Evolutionary conservation across 2,888 invertebrate species (phyloP).

Genomic region (Oscheius onirici): DNA sequence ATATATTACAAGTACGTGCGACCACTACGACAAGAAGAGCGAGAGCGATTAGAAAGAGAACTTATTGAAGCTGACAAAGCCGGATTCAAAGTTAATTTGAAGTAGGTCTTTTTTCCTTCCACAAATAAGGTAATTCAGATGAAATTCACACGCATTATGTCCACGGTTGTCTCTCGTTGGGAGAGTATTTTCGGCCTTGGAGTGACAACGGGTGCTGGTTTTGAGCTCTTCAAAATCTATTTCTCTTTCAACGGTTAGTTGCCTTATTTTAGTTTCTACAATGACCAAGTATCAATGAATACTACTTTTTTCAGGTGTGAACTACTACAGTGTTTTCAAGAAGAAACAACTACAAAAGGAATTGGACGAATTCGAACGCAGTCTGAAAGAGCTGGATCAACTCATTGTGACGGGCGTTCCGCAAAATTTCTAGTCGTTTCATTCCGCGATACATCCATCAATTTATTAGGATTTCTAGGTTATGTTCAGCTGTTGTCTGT

Average conservation of each 20-base stretch:
- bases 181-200: constrained; percentile 54
- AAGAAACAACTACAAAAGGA: constrained; percentile 64
- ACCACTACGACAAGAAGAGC: constrained; percentile 63
- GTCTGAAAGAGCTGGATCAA: constrained; percentile 56
- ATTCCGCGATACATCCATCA: background rate
- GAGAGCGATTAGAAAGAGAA: constrained; percentile 64
- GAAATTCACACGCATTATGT: constrained; percentile 33
- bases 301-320: constrained; percentile 61
- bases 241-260: constrained; percentile 56
- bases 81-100: constrained; percentile 60
- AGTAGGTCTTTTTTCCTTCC: constrained; percentile 21
- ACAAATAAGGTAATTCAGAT: constrained; percentile 23
- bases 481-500: constrained; percentile 16
- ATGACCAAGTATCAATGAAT: no score
- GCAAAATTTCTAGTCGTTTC: constrained; percentile 10
- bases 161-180: constrained; percentile 32
- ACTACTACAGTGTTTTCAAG: constrained; percentile 65
- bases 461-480: constrained; percentile 14
- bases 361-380: constrained; percentile 58
- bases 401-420: constrained; percentile 52
- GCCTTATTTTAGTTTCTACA: no score
- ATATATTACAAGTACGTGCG: constrained; percentile 67
- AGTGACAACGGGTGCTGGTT: constrained; percentile 59
- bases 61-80: constrained; percentile 68
- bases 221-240: constrained; percentile 68